A percentile compares a stretch with the other conserved stretches of the same genome.
Evolutionary conservation across 2,797 vertebrate genomes (phyloP).

Genomic region (Myioborus melanocephalus): DNA sequence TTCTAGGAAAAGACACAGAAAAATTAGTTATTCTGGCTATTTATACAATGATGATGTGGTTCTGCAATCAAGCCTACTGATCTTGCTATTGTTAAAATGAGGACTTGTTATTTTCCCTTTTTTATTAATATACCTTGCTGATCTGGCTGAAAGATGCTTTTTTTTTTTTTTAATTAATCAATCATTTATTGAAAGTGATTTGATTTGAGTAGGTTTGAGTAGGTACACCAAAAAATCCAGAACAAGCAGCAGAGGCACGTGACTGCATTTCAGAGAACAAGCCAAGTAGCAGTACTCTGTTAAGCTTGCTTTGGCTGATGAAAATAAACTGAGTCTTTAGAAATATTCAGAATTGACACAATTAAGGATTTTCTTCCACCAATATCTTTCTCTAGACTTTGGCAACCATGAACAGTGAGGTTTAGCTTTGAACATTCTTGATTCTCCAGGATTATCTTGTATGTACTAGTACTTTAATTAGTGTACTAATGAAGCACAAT

Average conservation of each 20-base stretch:
- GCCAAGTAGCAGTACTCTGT: background rate
- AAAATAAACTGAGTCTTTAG: background rate
- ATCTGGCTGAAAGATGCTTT: background rate
- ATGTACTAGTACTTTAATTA: background rate
- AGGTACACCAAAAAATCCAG: background rate
- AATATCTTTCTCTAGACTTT: background rate
- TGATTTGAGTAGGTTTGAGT: background rate
- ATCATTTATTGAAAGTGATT: background rate
- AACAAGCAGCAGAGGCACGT: background rate
- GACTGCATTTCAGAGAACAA: background rate
- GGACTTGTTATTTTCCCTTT: background rate
- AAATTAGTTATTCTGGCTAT: background rate
- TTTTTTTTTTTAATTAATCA: background rate
- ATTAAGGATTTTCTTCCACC: background rate
- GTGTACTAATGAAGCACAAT: background rate
- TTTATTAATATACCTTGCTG: background rate
- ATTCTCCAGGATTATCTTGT: background rate
- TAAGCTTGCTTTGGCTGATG: background rate
- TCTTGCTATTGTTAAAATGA: background rate
- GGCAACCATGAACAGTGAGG: background rate
- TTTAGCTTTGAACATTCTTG: background rate
- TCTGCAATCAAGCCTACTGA: background rate
- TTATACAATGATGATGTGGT: background rate
- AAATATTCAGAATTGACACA: background rate
- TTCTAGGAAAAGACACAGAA: background rate